Evolutionary conservation across 2,113 vertebrate genomes (phyloP), one percentile per base, ranked within the genome.

Genomic region (Rhadina sibilatrix): DNA sequence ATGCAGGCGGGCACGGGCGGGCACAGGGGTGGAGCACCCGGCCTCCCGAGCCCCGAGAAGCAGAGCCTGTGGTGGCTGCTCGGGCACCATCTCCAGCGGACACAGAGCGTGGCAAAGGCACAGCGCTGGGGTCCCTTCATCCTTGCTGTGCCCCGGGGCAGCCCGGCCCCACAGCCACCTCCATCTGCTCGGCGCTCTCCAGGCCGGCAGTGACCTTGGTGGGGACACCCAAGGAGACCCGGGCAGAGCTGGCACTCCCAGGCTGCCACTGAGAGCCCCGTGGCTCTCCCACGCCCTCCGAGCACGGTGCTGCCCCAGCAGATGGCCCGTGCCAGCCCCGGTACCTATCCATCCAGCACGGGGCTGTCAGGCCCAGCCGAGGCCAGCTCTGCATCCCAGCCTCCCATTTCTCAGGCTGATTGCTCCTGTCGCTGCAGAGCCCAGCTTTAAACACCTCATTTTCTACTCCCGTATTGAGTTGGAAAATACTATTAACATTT

Each of bases 401-500:
- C 90, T 76, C 87, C 93, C 93, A 97, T 97, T 96, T 66, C 95
- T 97, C 96, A 96, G 93, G 71, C 96, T 96, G 95, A 97, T 97
- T 96, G 96, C 82, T 92, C 79, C 94, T 96, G 96, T 97, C 93
- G 75, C 71, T 90, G 93, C 42, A 6, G 90, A 96, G 87, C 84
- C 85, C 76, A 4, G 90, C 1, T 42, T 97, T 96, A 94, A 96
- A 94, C 90, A 90, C 95, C 93, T 97, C 93, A 93, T 93, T 85
- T 94, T 94, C 90, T 80, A 49, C 94, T 95, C 85, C 71, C 1
- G 7, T 74, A 76, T 72, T 42, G 90, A 80, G 93, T 88, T 93
- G 83, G 75, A 96, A 96, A 97, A 97, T 95, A 97, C 79, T 95
- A 97, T 97, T 97, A 97, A 97, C 96, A 96, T 96, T 97, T 97